Percentiles rank a stretch among this genome's conserved stretches.
Conservation (phyloP, 2,113 vertebrate species). For the Sus scrofa region DNA sequence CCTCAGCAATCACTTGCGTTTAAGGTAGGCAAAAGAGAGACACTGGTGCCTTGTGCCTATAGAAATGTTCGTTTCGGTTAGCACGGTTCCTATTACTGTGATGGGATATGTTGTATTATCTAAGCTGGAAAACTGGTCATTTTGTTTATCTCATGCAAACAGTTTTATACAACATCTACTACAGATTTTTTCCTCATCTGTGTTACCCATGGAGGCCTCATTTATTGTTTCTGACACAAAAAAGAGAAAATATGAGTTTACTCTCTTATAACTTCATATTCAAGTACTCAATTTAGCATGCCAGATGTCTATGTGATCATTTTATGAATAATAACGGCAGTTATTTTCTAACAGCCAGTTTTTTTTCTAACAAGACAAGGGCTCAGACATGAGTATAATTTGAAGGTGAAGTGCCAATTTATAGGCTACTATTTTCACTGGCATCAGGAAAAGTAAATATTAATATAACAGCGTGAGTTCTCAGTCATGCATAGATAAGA, state of each 20-base stretch:
- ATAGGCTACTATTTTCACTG: not conserved
- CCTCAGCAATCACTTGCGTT: not conserved
- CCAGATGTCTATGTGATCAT: not conserved
- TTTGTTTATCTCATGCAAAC: not conserved
- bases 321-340: conserved; percentile 29
- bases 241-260: not conserved
- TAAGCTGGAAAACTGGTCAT: not conserved
- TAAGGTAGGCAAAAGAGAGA: not conserved
- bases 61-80: not conserved
- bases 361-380: not conserved
- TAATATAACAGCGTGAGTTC: not conserved
- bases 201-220: not conserved
- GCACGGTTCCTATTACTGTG: not conserved
- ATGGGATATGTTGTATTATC: not conserved
- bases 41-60: fast-evolving
- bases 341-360: not conserved
- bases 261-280: not conserved
- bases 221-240: not conserved
- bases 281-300: not conserved
- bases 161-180: not conserved
- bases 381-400: conserved; percentile 13
- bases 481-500: conserved; percentile 18
- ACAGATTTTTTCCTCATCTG: not conserved
- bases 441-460: conserved; percentile 44
- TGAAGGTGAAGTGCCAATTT: not conserved